These are phyloP conservation scores for Leptodactylus fuscus DNA, from an alignment of 2,113 vertebrate species.

Conservation along the genomic window DNA sequence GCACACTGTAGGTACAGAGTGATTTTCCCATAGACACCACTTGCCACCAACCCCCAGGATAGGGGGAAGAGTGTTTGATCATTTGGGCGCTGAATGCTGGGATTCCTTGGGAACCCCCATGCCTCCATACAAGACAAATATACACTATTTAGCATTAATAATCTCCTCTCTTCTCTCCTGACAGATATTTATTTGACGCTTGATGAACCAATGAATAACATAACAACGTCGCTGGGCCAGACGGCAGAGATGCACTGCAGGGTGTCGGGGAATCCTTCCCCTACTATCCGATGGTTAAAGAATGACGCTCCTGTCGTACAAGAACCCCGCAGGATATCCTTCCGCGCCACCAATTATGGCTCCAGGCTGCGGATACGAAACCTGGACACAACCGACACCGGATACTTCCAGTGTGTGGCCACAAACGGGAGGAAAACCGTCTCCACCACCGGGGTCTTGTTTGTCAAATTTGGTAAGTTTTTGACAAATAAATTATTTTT, in stretches of 20 bases:
- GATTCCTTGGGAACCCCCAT: no score
- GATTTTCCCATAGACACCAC: no score
- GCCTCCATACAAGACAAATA: not conserved
- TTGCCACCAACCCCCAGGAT: no score
- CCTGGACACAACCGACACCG: slow-evolving; percentile 95
- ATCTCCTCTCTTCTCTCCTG: not conserved
- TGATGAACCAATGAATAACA: slow-evolving; percentile 96
- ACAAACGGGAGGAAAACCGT: slow-evolving; percentile 86
- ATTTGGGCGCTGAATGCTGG: no score
- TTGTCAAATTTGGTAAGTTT: slow-evolving; percentile 93
- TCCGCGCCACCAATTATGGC: slow-evolving; percentile 83
- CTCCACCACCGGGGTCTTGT: slow-evolving; percentile 92
- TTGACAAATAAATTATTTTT: not conserved
- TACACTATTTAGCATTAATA: no score
- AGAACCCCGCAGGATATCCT: slow-evolving; percentile 91
- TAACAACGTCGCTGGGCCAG: slow-evolving; percentile 93
- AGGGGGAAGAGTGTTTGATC: no score
- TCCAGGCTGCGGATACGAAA: slow-evolving; percentile 93
- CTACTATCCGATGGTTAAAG: slow-evolving; percentile 92
- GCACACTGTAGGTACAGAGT: no score
- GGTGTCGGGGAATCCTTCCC: slow-evolving; percentile 87
- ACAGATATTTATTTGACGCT: slow-evolving; percentile 87
- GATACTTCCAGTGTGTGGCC: slow-evolving; percentile 97
- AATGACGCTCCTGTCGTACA: slow-evolving; percentile 96
- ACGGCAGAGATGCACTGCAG: slow-evolving; percentile 91